Evolutionary conservation across 1,140 invertebrate genomes (phyloP), one percentile per base, ranked within the genome.

Genomic region (Pogonomyrmex californicus): DNA sequence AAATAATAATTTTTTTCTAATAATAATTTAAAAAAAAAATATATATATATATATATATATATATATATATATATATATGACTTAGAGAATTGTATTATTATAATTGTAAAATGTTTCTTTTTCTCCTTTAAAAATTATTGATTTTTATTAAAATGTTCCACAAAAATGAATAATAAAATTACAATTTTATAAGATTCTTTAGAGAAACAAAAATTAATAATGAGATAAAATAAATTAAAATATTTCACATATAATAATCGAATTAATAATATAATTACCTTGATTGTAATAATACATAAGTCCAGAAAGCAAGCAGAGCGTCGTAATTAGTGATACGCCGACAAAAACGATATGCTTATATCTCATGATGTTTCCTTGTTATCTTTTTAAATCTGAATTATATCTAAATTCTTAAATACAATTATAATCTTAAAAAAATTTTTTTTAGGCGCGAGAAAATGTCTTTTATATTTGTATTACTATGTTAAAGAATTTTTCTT

Each of bases 221-320:
- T 36, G 6, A 44, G 47, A 78, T 36, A 56, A 47, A 14, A 56
- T 54, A 41, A 70, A 49, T 49, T 1, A 2, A 17, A 38, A 23
- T 23, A 23, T 23, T 56, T 6, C 38, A n/a, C 17, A 12, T 23
- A 33, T 33, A 44, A 33, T 7, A 62, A 33, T 65, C 14, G 30
- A 73, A 66, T 30, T 66, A 47, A 76, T 71, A 91, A 87, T 91
- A 23, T 23, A 23, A 23, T 23, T 23, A 95, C 95, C 93, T 92
- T 95, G 92, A 90, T 93, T 95, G 38, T 94, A 94, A 86, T 95
- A 95, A 70, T 94, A 95, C 92, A 94, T 93, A 3, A 95, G 70
- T 38, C 92, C 90, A 1, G 92, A 91, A 12, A 95, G 91, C 0
- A 92, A 30, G 38, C 91, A 88, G 6, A 93, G 77, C 12, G 85